A percentile compares a stretch with the other conserved stretches of the same genome.
phyloP scores from a whole-genome alignment of 1,140 invertebrate genomes.

The Tribolium madens region DNA sequence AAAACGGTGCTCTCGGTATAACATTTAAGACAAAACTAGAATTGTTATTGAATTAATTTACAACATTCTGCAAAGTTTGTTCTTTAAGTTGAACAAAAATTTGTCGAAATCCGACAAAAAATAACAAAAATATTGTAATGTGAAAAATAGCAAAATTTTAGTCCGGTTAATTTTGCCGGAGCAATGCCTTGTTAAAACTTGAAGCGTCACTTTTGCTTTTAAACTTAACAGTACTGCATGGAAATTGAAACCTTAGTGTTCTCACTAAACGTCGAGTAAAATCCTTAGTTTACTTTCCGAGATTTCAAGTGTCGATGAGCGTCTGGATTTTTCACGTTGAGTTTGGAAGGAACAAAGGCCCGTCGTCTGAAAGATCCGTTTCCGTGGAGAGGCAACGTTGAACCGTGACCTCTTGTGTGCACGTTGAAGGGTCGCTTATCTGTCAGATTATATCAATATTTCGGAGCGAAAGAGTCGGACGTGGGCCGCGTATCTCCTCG shows the following conservation, averaged over 20 bases:
- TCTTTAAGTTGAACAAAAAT: no score
- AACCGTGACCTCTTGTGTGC: constrained; percentile 37
- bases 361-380: constrained; percentile 1
- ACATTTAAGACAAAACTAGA: no score
- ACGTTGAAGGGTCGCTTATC: constrained; percentile 58
- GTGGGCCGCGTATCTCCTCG: constrained; percentile 59
- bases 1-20: no score
- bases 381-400: constrained; percentile 7
- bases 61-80: no score
- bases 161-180: no score
- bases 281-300: background rate
- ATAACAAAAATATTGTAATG: no score
- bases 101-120: no score
- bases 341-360: background rate
- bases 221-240: background rate
- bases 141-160: no score
- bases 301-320: background rate
- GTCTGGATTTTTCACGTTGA: background rate
- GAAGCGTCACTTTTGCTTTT: background rate
- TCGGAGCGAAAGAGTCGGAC: constrained; percentile 54
- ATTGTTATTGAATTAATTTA: no score
- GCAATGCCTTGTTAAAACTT: background rate
- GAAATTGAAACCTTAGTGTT: background rate
- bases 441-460: constrained; percentile 62
- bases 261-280: background rate